Conservation (phyloP, 2,113 vertebrate species). For the Odontophorus gujanensis region DNA sequence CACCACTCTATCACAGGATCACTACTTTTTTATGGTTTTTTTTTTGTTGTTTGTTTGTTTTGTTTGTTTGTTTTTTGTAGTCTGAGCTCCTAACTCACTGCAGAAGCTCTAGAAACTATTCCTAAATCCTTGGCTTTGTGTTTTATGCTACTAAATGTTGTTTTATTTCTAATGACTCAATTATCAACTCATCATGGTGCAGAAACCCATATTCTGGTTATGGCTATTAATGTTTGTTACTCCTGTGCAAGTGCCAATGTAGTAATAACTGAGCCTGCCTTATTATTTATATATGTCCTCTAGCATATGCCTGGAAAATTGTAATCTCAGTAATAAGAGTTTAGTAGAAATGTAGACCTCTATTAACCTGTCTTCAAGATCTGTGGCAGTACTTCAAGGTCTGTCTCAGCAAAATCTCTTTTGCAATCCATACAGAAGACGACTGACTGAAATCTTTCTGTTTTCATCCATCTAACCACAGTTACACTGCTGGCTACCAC, state of each 20-base stretch:
- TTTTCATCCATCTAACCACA: background rate
- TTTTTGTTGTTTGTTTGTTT: accelerated
- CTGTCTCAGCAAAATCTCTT: background rate
- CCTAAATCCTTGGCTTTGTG: background rate
- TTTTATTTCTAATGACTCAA: background rate
- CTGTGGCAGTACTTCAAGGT: background rate
- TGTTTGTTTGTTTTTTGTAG: background rate
- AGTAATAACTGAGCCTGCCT: background rate
- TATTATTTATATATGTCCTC: background rate
- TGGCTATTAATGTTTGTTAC: background rate
- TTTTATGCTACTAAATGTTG: background rate
- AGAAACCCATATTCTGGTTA: background rate
- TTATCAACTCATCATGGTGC: background rate
- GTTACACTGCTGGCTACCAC: background rate
- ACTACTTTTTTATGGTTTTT: background rate
- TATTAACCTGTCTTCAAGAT: background rate
- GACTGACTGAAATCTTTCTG: background rate
- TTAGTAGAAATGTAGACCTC: background rate
- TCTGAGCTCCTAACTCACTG: background rate
- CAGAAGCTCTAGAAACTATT: background rate
- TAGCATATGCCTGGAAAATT: background rate
- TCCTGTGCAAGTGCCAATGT: background rate
- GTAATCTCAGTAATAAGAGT: background rate
- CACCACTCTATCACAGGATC: background rate
- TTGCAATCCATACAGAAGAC: background rate